Evolutionary conservation across 2,888 invertebrate species (phyloP), one percentile per base, ranked within the genome.

Genomic region (Lasioglossum lativentre): DNA sequence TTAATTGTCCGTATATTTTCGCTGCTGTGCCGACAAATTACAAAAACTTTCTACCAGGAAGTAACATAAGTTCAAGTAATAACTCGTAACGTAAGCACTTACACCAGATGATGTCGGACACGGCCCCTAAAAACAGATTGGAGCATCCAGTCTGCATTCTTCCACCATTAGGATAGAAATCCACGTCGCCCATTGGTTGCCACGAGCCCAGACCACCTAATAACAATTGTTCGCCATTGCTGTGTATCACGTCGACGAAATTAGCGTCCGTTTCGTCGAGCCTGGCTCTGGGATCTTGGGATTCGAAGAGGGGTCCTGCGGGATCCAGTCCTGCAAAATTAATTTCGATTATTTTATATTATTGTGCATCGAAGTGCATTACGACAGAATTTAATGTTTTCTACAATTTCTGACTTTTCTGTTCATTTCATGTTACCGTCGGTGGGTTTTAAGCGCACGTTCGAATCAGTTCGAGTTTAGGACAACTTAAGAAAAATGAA

Each of bases 201-300:
- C 98, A 98, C 0, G 98, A 98, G 6, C 98, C 98, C 38, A 98
- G 95, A 0, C 99, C 99, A 2, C 98, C 98, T 86, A 98, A 96
- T 84, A 99, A 97, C n/a, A 99, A 96, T 87, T 98, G 98, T 94
- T 99, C 98, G 0, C 98, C 99, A 94, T 99, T 99, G 77, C 98
- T 98, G 95, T 99, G 99, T 88, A 99, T 98, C 2, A 99, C 98
- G 94, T 99, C 98, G 1, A 99, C 98, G 94, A 98, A 98, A 81
- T 96, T 96, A 0, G 99, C 99, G 94, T 99, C 99, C 0, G 96
- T 96, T 86, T 97, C 97, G 94, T 99, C 99, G 78, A 99, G 95
- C 0, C 98, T 96, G 0, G 98, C 98, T 88, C 97, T 96, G 0
- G 97, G 97, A 93, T 98, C 98, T 95, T 98, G 98, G 72, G 98